Evolutionary conservation across 1,140 invertebrate species (phyloP), one percentile per base, ranked within the genome.

Genomic region (Oncopodura yosiiana): DNA sequence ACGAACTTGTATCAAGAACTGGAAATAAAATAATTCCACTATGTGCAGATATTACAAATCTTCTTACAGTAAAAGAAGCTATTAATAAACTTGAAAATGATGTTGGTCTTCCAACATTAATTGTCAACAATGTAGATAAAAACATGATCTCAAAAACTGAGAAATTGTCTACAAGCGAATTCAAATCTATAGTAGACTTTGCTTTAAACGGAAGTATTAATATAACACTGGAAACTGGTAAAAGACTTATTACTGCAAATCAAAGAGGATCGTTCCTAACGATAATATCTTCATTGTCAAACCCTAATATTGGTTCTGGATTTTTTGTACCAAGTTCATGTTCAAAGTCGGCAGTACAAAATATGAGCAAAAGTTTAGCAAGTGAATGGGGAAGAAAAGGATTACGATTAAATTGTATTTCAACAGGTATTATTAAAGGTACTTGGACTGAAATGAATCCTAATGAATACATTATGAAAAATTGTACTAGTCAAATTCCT

Each of bases 91-190:
- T 74, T 59, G 71, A 71, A 42, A 58, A 65, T 27, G 66, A 69
- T 48, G 69, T 78, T 55, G 77, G 76, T 21, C 63, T 75, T 18
- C 77, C 77, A 14, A 66, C 72, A 45, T 66, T 78, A 12, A 58
- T 78, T 27, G 69, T 78, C 21, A 78, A 78, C 63, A 78, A 78
- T 65, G 77, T 77, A 39, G 77, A 77, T 27, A 77, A 76, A 6
- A 78, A 78, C 56, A 78, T 78, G 58, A 75, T 78, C 46, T 71
- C 72, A 11, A 76, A 76, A 12, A 69, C 74, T 23, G 75, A 77
- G 59, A 64, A 65, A 19, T 65, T 78, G 1, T 75, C 75, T 8
- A 53, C 71, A 4, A 77, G 78, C 68, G 77, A 74, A 5, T 75
- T 72, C 64, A 70, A 67, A 53, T 73, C 75, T n/a, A 68, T 78